phyloP scores from a whole-genome alignment of 1,140 invertebrate species.

The Scaptomyza hsui region DNA sequence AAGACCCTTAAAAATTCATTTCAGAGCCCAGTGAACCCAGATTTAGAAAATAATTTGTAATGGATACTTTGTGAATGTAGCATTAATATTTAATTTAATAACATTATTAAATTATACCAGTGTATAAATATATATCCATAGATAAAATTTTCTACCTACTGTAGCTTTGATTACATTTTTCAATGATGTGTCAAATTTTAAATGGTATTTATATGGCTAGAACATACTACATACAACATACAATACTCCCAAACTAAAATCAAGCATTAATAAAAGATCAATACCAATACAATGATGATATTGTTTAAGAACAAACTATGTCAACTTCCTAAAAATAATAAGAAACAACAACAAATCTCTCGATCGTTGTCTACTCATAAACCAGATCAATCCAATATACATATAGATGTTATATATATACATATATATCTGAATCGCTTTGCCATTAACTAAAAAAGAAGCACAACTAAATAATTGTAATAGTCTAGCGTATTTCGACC shows the following conservation, averaged over 20 bases:
- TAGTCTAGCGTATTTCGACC: slow-evolving; percentile 12
- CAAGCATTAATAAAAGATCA: slow-evolving; percentile 45
- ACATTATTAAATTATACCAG: slow-evolving; percentile 54
- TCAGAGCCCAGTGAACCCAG: slow-evolving; percentile 51
- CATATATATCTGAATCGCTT: slow-evolving; percentile 16
- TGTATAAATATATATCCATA: slow-evolving; percentile 58
- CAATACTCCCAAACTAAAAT: slow-evolving; percentile 20
- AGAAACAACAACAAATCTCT: slow-evolving; percentile 36
- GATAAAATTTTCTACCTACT: slow-evolving; percentile 78
- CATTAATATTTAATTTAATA: slow-evolving; percentile 53
- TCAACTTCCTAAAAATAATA: slow-evolving; percentile 65
- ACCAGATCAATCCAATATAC: slow-evolving; percentile 41
- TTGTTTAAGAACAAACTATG: slow-evolving; percentile 33
- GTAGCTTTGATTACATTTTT: slow-evolving; percentile 82
- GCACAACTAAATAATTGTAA: slow-evolving; percentile 19
- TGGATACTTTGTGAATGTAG: slow-evolving; percentile 74
- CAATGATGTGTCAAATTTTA: slow-evolving; percentile 82
- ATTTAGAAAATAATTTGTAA: slow-evolving; percentile 60
- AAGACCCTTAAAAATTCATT: slow-evolving; percentile 20
- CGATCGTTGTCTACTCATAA: slow-evolving; percentile 32
- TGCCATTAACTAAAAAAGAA: slow-evolving; percentile 20
- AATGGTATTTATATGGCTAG: slow-evolving; percentile 65
- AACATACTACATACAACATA: slow-evolving; percentile 10
- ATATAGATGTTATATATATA: slow-evolving; percentile 7
- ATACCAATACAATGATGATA: slow-evolving; percentile 33